Percentiles rank a stretch among this genome's conserved stretches.
Evolutionary conservation across 2,113 vertebrate species (phyloP).

Genomic region (Ornithorhynchus anatinus): DNA sequence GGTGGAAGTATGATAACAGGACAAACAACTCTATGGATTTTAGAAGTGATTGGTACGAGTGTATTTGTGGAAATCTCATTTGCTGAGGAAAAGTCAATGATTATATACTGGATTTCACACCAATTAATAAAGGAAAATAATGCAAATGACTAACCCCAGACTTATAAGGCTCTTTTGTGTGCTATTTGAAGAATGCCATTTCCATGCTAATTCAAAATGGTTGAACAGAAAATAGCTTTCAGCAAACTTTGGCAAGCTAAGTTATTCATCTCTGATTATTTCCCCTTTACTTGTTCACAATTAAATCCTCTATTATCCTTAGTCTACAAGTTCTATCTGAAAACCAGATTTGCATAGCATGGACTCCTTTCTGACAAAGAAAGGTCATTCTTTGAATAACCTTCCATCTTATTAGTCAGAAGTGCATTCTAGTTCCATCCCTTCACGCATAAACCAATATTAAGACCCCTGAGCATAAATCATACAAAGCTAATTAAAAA

Average conservation of each 20-base stretch:
- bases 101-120: neutral
- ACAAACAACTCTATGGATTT: neutral
- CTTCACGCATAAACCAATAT: conserved; percentile 5
- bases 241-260: conserved; percentile 7
- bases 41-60: neutral
- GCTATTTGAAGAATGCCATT: neutral
- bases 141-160: neutral
- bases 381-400: conserved; percentile 27
- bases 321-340: conserved; percentile 10
- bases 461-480: conserved; percentile 19
- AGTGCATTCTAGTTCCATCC: conserved; percentile 20
- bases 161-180: conserved; percentile 16
- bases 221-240: neutral
- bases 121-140: neutral
- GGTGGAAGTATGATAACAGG: too few relatives aligned
- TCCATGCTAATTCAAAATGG: conserved; percentile 21
- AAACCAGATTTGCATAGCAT: neutral
- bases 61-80: too few relatives aligned
- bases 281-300: conserved; percentile 4
- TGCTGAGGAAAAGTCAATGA: too few relatives aligned
- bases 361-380: neutral
- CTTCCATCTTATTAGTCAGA: neutral
- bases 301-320: conserved; percentile 5
- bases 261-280: neutral
- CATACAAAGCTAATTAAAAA: conserved; percentile 26